These are phyloP conservation scores for Chinchilla lanigera DNA, from an alignment of 2,113 vertebrate species.

Conservation along the genomic window DNA sequence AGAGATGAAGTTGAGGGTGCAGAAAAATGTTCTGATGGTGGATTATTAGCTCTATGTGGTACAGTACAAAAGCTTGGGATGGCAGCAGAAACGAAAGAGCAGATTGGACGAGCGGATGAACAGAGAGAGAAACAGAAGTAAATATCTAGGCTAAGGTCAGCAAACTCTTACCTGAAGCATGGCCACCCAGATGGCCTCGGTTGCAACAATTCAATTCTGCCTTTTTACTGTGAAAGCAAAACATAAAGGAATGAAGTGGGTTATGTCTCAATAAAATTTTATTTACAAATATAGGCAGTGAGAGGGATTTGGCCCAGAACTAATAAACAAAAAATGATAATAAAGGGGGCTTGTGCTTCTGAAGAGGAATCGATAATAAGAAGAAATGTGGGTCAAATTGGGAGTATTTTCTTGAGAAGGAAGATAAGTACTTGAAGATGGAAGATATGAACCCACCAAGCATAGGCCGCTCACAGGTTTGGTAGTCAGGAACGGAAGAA, in stretches of 20 bases:
- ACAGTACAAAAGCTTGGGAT: background rate
- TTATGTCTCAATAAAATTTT: background rate
- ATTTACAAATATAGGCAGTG: background rate
- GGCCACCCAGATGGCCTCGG: background rate
- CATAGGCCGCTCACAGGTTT: background rate
- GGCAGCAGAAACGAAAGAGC: background rate
- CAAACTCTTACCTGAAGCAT: background rate
- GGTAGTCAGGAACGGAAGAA: background rate
- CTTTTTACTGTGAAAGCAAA: constrained; percentile 15
- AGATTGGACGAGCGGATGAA: background rate
- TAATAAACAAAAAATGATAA: background rate
- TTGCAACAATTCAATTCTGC: background rate
- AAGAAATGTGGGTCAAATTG: background rate
- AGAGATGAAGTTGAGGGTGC: background rate
- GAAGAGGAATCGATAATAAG: background rate
- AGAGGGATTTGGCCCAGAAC: background rate
- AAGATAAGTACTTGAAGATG: background rate
- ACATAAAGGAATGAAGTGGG: background rate
- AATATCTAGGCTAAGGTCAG: background rate
- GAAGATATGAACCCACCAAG: background rate
- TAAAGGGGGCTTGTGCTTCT: background rate
- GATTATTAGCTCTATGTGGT: background rate
- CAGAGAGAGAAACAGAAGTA: background rate
- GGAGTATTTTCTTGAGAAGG: background rate
- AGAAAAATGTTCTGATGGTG: background rate